Conservation (phyloP, 92 coral and sea anemone genomes). For the Phymanthus crucifer region DNA sequence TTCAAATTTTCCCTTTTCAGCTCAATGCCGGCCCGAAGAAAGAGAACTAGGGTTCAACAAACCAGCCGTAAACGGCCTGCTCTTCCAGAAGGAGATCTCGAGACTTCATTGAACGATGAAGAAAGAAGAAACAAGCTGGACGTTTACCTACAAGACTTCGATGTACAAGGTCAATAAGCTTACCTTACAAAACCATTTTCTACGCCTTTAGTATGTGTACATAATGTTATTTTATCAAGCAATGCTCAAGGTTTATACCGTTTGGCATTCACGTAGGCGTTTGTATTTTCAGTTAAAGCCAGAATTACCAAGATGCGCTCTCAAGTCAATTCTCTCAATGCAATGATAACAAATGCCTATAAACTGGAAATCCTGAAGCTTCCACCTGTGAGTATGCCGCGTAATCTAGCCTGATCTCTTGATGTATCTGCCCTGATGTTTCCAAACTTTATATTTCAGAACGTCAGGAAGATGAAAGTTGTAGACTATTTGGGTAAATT, state of each 20-base stretch:
- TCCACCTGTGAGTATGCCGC: slow-evolving; percentile 52
- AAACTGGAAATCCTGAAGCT: slow-evolving; percentile 62
- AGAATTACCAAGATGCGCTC: slow-evolving; percentile 56
- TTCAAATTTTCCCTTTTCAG: slow-evolving; percentile 6
- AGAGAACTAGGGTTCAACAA: slow-evolving; percentile 57
- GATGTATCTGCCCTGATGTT: background rate
- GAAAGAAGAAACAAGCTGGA: slow-evolving; percentile 83
- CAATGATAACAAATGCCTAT: slow-evolving; percentile 60
- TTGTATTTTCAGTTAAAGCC: slow-evolving; percentile 45
- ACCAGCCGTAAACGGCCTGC: slow-evolving; percentile 67
- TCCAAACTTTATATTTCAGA: slow-evolving; percentile 22
- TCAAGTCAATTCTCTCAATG: slow-evolving; percentile 46
- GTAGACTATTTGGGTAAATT: slow-evolving; percentile 62
- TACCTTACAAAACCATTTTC: background rate
- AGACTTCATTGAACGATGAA: slow-evolving; percentile 83
- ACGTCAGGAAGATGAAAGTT: slow-evolving; percentile 73
- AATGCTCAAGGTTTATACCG: background rate
- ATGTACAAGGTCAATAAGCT: slow-evolving; percentile 68
- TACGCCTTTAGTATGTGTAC: background rate
- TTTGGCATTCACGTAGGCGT: background rate
- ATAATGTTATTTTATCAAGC: background rate
- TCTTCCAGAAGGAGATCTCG: slow-evolving; percentile 89
- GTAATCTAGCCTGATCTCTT: background rate
- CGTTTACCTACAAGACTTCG: slow-evolving; percentile 78
- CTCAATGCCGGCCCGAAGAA: slow-evolving; percentile 69